These are phyloP conservation scores for Pomacea maculata DNA, from an alignment of 1,140 invertebrate species.

Conservation along the genomic window DNA sequence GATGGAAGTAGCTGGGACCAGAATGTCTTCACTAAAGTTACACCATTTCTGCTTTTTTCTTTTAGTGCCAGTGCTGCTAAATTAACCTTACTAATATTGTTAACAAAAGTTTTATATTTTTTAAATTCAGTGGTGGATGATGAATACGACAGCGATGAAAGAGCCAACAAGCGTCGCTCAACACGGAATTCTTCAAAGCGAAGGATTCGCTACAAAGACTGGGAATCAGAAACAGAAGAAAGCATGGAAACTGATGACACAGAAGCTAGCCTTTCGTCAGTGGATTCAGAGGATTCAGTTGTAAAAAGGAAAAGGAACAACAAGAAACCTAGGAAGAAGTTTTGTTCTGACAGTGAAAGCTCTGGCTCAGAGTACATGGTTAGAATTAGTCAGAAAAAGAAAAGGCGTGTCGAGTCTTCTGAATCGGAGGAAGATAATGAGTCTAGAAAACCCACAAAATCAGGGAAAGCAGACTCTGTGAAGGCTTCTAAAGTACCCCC, in stretches of 20 bases:
- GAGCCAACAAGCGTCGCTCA: conserved; percentile 32
- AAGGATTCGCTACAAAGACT: conserved; percentile 44
- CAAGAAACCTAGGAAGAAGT: conserved; percentile 19
- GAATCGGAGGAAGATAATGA: conserved; percentile 34
- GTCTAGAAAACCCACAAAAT: conserved; percentile 1
- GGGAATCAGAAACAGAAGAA: conserved; percentile 42
- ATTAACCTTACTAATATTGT: not conserved
- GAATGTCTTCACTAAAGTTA: no score
- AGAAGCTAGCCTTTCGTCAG: conserved; percentile 37
- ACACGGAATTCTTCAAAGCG: conserved; percentile 35
- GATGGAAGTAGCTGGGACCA: no score
- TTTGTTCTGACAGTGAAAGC: conserved; percentile 10
- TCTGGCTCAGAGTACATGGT: conserved; percentile 21
- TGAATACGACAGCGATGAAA: conserved; percentile 56
- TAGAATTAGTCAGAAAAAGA: conserved; percentile 23
- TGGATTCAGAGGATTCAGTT: conserved; percentile 33
- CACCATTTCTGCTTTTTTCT: no score
- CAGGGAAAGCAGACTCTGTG: conserved; percentile 11
- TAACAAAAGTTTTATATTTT: conserved; percentile 10
- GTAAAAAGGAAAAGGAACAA: conserved; percentile 19
- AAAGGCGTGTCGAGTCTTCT: conserved; percentile 3
- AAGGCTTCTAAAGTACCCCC: conserved; percentile 13
- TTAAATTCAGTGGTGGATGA: conserved; percentile 52
- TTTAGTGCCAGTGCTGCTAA: not conserved
- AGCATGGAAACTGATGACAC: conserved; percentile 29